Evolutionary conservation across 2,888 invertebrate species (phyloP).

Genomic region (Trichopoda pennipes): DNA sequence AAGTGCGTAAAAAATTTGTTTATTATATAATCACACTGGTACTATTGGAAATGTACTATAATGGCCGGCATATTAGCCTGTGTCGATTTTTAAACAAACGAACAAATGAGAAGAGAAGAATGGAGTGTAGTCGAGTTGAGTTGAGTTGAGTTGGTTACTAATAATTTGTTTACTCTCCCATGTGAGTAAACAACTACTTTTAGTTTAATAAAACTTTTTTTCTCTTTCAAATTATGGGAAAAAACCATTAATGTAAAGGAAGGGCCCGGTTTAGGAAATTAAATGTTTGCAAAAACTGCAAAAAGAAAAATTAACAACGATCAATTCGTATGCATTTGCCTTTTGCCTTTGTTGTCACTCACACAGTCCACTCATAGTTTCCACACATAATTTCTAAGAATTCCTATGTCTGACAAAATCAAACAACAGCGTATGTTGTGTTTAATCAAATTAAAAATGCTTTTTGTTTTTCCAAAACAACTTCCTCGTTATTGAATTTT

Average conservation of each 20-base stretch:
- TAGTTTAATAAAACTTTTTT: constrained; percentile 15
- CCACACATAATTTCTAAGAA: constrained; percentile 53
- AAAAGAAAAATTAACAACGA: not conserved
- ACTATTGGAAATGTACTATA: constrained; percentile 55
- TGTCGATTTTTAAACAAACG: constrained; percentile 39
- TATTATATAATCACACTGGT: constrained; percentile 12
- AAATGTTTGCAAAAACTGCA: constrained; percentile 35
- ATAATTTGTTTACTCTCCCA: constrained; percentile 11
- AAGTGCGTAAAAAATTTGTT: not conserved
- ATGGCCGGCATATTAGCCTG: constrained; percentile 33
- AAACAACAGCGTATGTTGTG: constrained; percentile 16
- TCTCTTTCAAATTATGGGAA: constrained; percentile 33
- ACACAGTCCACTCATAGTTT: constrained; percentile 21
- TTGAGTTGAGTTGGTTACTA: constrained; percentile 22
- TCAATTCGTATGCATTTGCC: not conserved
- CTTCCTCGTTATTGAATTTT: constrained; percentile 37
- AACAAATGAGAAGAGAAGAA: constrained; percentile 8
- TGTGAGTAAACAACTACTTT: not conserved
- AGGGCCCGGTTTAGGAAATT: constrained; percentile 59
- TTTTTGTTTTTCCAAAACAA: constrained; percentile 32
- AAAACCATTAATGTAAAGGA: constrained; percentile 12
- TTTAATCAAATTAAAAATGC: constrained; percentile 37
- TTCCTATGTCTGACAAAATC: constrained; percentile 31
- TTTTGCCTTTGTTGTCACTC: not conserved
- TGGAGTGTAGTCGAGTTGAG: too few relatives aligned